phyloP scores from a whole-genome alignment of 2,797 vertebrate genomes.

The Acipenser oxyrinchus region DNA sequence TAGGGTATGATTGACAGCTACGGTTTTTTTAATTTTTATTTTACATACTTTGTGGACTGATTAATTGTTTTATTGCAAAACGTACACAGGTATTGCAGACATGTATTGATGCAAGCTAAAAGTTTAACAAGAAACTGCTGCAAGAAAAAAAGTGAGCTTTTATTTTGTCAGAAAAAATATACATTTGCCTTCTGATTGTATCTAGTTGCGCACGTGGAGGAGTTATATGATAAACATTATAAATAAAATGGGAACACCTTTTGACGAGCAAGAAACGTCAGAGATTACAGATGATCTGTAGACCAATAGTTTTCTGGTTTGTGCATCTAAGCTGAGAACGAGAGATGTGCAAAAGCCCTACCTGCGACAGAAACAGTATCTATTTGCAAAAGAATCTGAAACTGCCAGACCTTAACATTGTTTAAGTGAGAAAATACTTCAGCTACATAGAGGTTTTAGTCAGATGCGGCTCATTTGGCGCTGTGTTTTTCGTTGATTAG shows the following conservation, averaged over 20 bases:
- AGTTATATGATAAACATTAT: background rate
- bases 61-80: too few species aligned
- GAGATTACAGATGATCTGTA: background rate
- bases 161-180: background rate
- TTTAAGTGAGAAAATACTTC: background rate
- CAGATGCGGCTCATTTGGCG: background rate
- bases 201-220: background rate
- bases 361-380: background rate
- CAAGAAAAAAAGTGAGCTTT: slow-evolving; percentile 6
- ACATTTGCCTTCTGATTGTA: background rate
- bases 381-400: background rate
- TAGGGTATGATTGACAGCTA: too few species aligned
- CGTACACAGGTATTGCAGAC: too few species aligned
- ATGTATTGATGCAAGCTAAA: too few species aligned
- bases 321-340: background rate
- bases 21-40: too few species aligned
- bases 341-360: slow-evolving; percentile 1
- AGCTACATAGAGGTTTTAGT: background rate
- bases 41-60: too few species aligned
- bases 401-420: background rate
- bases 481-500: background rate
- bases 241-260: background rate
- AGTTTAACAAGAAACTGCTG: background rate
- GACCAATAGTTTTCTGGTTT: background rate
- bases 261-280: slow-evolving; percentile 3